Evolutionary conservation across 1,140 invertebrate species (phyloP).

Genomic region (Ceratina calcarata): DNA sequence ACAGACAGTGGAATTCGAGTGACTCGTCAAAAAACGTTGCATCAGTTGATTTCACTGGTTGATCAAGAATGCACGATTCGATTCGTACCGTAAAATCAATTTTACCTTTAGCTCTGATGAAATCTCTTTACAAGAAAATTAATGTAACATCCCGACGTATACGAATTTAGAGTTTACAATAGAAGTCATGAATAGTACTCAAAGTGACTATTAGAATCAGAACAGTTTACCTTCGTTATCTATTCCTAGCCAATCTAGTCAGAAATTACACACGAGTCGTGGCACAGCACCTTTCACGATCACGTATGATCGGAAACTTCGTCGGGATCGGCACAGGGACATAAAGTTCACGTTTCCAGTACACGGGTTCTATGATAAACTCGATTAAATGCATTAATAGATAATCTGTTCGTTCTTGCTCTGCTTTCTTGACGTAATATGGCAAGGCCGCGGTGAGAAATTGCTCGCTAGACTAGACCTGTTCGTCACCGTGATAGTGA

Average conservation of each 20-base stretch:
- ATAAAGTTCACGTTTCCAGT: conserved; percentile 42
- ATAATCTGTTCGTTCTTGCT: conserved; percentile 55
- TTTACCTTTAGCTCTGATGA: too few species aligned
- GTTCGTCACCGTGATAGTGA: conserved; percentile 23
- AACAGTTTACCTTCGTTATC: neutral
- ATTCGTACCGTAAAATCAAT: too few species aligned
- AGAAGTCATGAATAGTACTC: neutral
- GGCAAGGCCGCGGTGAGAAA: conserved; percentile 65
- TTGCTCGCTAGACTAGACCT: conserved; percentile 30
- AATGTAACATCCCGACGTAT: too few species aligned
- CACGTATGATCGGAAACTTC: conserved; percentile 37
- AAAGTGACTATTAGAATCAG: neutral
- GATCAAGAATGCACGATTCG: too few species aligned
- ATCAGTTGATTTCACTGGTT: too few species aligned
- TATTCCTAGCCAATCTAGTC: neutral
- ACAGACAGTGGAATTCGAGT: too few species aligned
- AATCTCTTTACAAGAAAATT: too few species aligned
- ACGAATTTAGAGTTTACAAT: neutral
- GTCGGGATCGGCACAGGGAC: conserved; percentile 30
- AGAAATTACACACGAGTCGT: conserved; percentile 1
- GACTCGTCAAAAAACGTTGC: too few species aligned
- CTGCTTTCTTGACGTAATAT: conserved; percentile 68
- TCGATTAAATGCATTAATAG: conserved; percentile 6
- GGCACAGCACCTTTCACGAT: conserved; percentile 53
- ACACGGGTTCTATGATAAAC: neutral